phyloP scores from a whole-genome alignment of 2,113 vertebrate species.

The Symphodus melops region DNA sequence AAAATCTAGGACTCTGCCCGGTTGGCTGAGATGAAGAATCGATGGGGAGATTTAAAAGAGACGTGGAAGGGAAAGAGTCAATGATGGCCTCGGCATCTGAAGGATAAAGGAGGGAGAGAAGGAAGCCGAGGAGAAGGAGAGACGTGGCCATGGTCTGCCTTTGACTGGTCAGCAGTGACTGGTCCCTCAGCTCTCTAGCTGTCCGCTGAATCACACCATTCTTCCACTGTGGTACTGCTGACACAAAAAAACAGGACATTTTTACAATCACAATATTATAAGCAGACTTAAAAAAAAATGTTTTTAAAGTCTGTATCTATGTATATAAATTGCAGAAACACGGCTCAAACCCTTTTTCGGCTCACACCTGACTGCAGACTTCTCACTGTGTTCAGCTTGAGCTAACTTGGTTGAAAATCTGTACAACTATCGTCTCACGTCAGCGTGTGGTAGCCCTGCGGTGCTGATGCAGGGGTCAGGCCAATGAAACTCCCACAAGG shows the following conservation, averaged over 20 bases:
- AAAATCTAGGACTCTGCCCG: conserved; percentile 47
- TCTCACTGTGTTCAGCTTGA: no score
- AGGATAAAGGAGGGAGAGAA: conserved; percentile 46
- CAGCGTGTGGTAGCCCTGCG: conserved; percentile 7
- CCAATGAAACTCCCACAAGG: conserved; percentile 32
- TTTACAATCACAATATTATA: not conserved
- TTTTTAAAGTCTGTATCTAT: not conserved
- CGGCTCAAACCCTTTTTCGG: not conserved
- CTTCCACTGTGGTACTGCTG: conserved; percentile 49
- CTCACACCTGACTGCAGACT: not conserved
- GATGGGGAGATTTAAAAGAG: conserved; percentile 32
- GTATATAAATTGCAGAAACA: not conserved
- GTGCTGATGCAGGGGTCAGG: conserved; percentile 49
- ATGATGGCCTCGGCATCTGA: conserved; percentile 64
- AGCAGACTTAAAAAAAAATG: not conserved
- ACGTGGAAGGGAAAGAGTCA: conserved; percentile 56
- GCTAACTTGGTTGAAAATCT: not conserved
- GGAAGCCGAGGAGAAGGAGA: conserved; percentile 52
- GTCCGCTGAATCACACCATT: conserved; percentile 67
- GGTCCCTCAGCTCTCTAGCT: conserved; percentile 34
- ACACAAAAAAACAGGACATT: conserved; percentile 41
- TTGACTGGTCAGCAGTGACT: conserved; percentile 29
- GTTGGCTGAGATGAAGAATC: conserved; percentile 55
- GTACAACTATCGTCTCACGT: conserved; percentile 2
- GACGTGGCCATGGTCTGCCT: conserved; percentile 66